Conservation (phyloP, 2,888 invertebrate species). For the Psylliodes chrysocephalus region DNA sequence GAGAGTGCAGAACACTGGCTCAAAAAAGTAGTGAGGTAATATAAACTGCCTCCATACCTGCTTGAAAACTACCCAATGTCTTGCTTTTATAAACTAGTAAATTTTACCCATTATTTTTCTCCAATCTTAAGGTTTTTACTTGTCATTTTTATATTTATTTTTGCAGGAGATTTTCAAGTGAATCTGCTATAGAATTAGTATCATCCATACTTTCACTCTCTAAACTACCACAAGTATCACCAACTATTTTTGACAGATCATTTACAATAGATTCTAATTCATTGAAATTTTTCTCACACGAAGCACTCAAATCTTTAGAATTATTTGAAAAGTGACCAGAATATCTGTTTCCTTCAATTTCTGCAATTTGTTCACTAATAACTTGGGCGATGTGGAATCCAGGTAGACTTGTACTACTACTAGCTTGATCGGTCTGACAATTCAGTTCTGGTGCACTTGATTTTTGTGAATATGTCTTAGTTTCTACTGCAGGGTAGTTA, state of each 20-base stretch:
- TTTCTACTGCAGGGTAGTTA: too few relatives aligned
- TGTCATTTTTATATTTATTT: slow-evolving; percentile 22
- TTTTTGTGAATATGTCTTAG: not conserved
- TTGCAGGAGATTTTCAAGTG: slow-evolving; percentile 39
- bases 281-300: slow-evolving; percentile 13
- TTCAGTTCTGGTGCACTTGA: not conserved
- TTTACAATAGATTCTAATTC: slow-evolving; percentile 39
- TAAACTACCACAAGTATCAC: slow-evolving; percentile 17
- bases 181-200: slow-evolving; percentile 34
- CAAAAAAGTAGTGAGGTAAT: not conserved
- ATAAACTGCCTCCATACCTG: not conserved
- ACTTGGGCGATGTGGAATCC: slow-evolving; percentile 43
- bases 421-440: not conserved
- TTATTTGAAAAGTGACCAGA: slow-evolving; percentile 15
- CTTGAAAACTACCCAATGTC: not conserved
- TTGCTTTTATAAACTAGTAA: too few relatives aligned
- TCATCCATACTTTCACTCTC: slow-evolving; percentile 24
- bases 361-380: slow-evolving; percentile 37
- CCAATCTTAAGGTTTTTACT: slow-evolving; percentile 8
- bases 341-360: slow-evolving; percentile 29
- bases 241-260: slow-evolving; percentile 38
- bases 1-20: not conserved
- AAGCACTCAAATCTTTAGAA: not conserved
- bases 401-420: not conserved
- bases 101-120: not conserved